Evolutionary conservation across 2,113 vertebrate genomes (phyloP).

Genomic region (Tachysurus vachellii): DNA sequence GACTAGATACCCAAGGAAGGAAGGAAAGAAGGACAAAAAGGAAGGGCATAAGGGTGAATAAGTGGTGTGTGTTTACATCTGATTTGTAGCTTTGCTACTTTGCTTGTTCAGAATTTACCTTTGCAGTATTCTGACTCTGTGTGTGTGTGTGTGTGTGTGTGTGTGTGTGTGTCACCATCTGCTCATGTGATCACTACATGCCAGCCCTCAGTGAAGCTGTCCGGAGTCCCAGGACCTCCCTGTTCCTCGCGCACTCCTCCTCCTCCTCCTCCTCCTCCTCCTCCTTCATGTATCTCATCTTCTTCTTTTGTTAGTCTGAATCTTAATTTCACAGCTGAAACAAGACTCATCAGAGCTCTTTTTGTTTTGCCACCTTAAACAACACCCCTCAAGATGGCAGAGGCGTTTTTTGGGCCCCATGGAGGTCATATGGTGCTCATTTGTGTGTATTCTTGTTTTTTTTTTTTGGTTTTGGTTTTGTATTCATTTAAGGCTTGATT

Average conservation of each 20-base stretch:
- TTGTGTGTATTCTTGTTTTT: not conserved
- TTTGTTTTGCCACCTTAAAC: slow-evolving; percentile 38
- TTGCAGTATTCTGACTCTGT: not conserved
- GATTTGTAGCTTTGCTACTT: not conserved
- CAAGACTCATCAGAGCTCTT: slow-evolving; percentile 25
- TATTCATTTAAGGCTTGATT: not conserved
- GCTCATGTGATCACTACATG: slow-evolving; percentile 31
- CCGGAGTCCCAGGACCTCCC: not conserved
- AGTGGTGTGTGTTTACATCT: not conserved
- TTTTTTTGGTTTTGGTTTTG: not conserved
- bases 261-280: slow-evolving; percentile 12
- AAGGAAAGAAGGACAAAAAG: not conserved
- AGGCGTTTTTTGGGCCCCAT: slow-evolving; percentile 17
- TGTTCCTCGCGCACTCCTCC: slow-evolving; percentile 21
- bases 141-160: not conserved
- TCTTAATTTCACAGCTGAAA: slow-evolving; percentile 33
- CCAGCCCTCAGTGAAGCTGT: slow-evolving; percentile 22
- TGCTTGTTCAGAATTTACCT: not conserved
- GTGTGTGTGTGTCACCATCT: slow-evolving; percentile 23
- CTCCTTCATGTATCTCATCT: not conserved
- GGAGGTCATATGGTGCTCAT: slow-evolving; percentile 31
- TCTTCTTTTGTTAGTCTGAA: slow-evolving; percentile 24
- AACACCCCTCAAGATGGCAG: slow-evolving; percentile 4
- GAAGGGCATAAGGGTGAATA: not conserved
- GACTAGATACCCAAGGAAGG: not conserved